Evolutionary conservation across 2,888 invertebrate genomes (phyloP).

Genomic region (Heliconius ismenius): DNA sequence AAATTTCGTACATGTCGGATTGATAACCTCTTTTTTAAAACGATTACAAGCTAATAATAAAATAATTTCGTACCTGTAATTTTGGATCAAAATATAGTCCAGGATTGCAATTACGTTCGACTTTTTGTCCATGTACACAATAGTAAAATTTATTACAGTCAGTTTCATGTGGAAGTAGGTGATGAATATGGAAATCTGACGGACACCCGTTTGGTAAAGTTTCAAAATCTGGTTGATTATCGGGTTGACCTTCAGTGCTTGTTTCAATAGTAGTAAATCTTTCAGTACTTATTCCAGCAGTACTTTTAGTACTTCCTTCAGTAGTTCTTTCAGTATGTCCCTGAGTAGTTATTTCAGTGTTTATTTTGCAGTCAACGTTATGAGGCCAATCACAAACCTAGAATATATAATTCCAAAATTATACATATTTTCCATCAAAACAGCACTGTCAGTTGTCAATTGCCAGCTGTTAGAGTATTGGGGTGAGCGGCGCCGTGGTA

Average conservation of each 20-base stretch:
- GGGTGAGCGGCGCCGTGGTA: too few species aligned
- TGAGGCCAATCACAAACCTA: constrained; percentile 9
- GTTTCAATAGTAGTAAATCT: neutral
- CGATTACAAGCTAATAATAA: neutral
- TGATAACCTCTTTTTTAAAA: too few species aligned
- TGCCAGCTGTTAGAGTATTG: too few species aligned
- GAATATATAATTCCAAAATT: neutral
- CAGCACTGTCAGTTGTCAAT: too few species aligned
- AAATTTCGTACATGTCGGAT: too few species aligned
- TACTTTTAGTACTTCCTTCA: neutral
- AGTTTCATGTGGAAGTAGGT: constrained; percentile 51
- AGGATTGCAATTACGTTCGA: constrained; percentile 50
- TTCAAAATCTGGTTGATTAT: neutral
- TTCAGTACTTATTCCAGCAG: neutral
- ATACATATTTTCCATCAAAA: too few species aligned
- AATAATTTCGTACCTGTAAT: constrained; percentile 51
- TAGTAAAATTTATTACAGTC: constrained; percentile 68
- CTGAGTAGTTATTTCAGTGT: neutral
- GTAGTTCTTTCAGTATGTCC: neutral
- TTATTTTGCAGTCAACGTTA: neutral
- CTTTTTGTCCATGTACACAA: constrained; percentile 55
- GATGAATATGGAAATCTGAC: constrained; percentile 40
- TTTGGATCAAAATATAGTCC: constrained; percentile 55
- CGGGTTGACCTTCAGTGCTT: neutral
- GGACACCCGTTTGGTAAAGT: constrained; percentile 37